Percentiles rank a stretch among this genome's conserved stretches.
Evolutionary conservation across 2,113 vertebrate species (phyloP).

Genomic region (Psilopsiagon aymara): DNA sequence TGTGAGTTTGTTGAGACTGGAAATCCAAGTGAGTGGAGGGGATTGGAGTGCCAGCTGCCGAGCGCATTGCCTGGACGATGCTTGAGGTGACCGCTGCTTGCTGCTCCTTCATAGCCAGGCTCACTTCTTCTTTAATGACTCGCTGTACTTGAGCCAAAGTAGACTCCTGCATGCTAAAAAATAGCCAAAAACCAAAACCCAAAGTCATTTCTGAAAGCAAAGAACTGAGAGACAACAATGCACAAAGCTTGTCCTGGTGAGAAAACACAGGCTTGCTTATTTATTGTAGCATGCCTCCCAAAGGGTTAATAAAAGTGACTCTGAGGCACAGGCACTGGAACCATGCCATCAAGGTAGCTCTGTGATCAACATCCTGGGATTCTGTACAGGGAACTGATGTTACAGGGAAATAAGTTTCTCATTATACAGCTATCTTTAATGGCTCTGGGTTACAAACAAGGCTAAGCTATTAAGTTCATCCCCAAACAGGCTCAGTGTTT

Average conservation of each 20-base stretch:
- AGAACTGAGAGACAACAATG: background rate
- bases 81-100: conserved; percentile 93
- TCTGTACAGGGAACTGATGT: background rate
- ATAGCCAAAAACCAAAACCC: background rate
- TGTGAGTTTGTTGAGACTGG: conserved; percentile 92
- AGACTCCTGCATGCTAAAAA: conserved; percentile 91
- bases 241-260: background rate
- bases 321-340: background rate
- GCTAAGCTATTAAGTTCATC: background rate
- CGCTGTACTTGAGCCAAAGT: conserved; percentile 94
- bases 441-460: background rate
- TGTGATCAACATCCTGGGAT: background rate
- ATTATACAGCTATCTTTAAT: background rate
- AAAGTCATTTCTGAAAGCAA: background rate
- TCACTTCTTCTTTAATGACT: conserved; percentile 95
- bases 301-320: background rate
- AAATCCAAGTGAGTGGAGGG: conserved; percentile 92
- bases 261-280: background rate
- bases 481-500: background rate
- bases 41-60: conserved; percentile 91
- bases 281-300: background rate
- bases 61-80: conserved; percentile 99
- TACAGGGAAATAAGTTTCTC: background rate
- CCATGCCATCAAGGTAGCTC: background rate
- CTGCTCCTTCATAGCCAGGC: conserved; percentile 96